Evolutionary conservation across 1,140 invertebrate species (phyloP), one percentile per base, ranked within the genome.

Genomic region (Lepidostoma basale): DNA sequence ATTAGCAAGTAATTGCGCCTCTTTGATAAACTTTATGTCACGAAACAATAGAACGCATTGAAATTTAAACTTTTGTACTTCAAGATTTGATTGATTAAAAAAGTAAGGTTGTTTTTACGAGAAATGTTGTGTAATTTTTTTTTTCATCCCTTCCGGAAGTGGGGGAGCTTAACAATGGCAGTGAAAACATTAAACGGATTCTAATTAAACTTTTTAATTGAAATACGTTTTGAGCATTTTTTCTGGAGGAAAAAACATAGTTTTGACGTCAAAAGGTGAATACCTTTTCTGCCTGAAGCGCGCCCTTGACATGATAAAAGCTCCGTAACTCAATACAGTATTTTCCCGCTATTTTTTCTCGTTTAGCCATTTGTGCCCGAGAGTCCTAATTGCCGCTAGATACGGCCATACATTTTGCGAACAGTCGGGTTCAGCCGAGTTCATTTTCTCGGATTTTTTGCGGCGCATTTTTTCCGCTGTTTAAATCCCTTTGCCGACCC

Each of bases 401-500:
- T 39, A 26, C 47, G 40, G 62, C 33, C 52, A 54, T 39, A 26
- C 33, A 3, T 54, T 54, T 52, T 14, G 10, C 45, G 26, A 39
- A 36, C 54, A 18, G 59, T 42, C 40, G 36, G 62, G 52, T 40
- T 36, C 36, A 47, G 33, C n/a, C 45, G 69, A 54, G 62, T 66
- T 52, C 65, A 67, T 66, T 70, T 67, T 63, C 63, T 67, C 63
- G 45, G 16, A 23, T 36, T 26, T 65, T 68, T 63, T 52, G 22
- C 62, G 9, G 62, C 40, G 62, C 52, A 20, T 36, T 47, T 69
- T 66, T 70, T 56, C 63, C 22, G 63, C 44, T 30, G 14, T 70
- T 70, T 62, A 67, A 67, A 70, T 70, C 63, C 58, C 63, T 66
- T 62, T 70, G 42, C 63, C 33, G 28, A 33, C 25, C 39, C 59